Base-by-base conservation (phyloP, 2,797 vertebrate genomes). In the Crypturellus tataupa region DNA sequence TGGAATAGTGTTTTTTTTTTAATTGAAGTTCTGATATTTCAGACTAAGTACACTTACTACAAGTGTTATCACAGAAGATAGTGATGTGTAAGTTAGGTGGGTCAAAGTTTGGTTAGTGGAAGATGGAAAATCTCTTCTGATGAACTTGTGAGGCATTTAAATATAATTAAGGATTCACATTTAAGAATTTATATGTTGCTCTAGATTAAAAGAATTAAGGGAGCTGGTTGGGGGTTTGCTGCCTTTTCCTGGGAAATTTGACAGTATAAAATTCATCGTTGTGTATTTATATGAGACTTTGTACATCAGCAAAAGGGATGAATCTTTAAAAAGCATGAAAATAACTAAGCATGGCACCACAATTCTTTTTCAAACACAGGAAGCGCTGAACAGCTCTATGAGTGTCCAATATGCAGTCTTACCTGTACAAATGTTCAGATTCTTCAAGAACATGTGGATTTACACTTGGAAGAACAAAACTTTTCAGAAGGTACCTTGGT, bases 361-460 rank as follows among this genome's bases (percentile, higher is more conserved):
- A 27, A 92, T 95, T 95, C 7, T 95, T 53, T 96, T 68, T 94
- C 89, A 95, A 60, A 94, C 33, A 21, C 46, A 94, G 97, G 70
- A 86, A 83, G 65, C 89, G 53, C 11, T 79, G 95, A 97, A 49
- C 94, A 95, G 55, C 81, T 93, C 0, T 98, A 98, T 87, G 95
- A 98, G 27, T 99, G 99, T 92, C 99, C 99, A 24, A 95, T 99
- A 97, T 99, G 99, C 94, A 85, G 96, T 13, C 97, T 99, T 89
- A 97, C 98, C 55, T 99, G 98, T 91, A 90, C 97, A 63, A 68
- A 95, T 86, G 95, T 97, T 80, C 93, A 88, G 68, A 95, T 98
- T 91, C 97, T 98, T 12, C 96, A 98, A 83, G 98, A 98, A 81
- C 98, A 98, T 1, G 98, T 98, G 83, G 97, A 98, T 68, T 97